phyloP scores from a whole-genome alignment of 2,888 invertebrate species.

The Abrostola tripartita region DNA sequence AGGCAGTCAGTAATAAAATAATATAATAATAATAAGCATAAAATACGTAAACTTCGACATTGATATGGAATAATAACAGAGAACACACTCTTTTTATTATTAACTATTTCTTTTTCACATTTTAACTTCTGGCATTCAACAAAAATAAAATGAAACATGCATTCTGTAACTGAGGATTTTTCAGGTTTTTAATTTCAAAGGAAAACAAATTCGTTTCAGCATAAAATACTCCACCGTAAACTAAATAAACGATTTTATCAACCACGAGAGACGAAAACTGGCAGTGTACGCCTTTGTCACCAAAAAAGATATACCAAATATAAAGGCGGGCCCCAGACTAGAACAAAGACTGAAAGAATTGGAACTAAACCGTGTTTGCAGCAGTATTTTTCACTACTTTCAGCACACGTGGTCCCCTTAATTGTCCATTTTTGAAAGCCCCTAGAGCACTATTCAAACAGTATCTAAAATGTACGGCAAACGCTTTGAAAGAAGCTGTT shows the following conservation, averaged over 20 bases:
- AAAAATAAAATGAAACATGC: too few species aligned
- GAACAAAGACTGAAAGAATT: slow-evolving; percentile 7
- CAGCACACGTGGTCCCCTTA: neutral
- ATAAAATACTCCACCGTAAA: neutral
- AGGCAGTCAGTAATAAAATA: too few species aligned
- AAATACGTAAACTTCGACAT: too few species aligned
- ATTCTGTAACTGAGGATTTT: too few species aligned
- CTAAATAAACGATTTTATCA: neutral
- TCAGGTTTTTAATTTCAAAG: too few species aligned
- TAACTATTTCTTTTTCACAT: too few species aligned
- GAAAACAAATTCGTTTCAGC: too few species aligned
- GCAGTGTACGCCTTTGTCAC: slow-evolving; percentile 6
- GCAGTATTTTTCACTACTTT: slow-evolving; percentile 2
- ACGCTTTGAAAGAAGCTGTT: slow-evolving; percentile 22
- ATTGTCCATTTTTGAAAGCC: slow-evolving; percentile 25
- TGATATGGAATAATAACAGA: too few species aligned
- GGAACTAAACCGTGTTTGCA: slow-evolving; percentile 12
- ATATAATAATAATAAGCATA: too few species aligned
- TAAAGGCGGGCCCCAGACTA: slow-evolving; percentile 14
- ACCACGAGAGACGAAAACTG: neutral
- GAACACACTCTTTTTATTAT: too few species aligned
- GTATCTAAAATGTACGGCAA: slow-evolving; percentile 4
- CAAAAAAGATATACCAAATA: neutral
- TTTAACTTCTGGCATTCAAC: too few species aligned
- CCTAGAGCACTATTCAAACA: slow-evolving; percentile 21